Evolutionary conservation across 1,140 invertebrate species (phyloP).

Genomic region (Caenorhabditis elegans): DNA sequence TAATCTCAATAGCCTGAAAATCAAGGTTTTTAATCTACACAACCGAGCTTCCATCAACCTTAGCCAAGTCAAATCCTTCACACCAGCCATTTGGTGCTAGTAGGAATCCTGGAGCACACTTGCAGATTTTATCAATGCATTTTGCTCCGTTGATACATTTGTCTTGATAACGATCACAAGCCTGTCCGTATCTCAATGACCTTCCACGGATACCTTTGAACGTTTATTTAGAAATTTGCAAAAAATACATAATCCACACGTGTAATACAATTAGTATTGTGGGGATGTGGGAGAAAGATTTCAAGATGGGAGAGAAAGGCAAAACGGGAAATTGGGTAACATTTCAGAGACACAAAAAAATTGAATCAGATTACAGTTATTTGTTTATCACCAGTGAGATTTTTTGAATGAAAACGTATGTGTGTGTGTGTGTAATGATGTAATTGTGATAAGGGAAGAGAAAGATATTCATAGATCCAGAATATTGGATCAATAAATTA

Average conservation of each 20-base stretch:
- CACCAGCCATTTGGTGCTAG: conserved; percentile 41
- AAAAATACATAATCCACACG: conserved; percentile 17
- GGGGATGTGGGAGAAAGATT: not conserved
- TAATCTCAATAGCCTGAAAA: conserved; percentile 11
- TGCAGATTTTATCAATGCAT: conserved; percentile 50
- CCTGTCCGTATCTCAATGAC: conserved; percentile 43
- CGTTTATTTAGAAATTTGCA: not conserved
- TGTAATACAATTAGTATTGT: conserved; percentile 21
- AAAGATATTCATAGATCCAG: conserved; percentile 3
- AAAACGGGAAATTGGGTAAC: not conserved
- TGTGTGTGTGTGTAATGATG: not conserved
- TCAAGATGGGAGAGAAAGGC: not conserved
- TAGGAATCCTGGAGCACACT: conserved; percentile 43
- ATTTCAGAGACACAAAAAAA: not conserved
- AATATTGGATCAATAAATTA: not conserved
- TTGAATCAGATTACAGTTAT: conserved; percentile 19
- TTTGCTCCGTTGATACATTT: conserved; percentile 42
- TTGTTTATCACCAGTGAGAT: conserved; percentile 21
- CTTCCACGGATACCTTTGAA: conserved; percentile 26
- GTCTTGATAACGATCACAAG: conserved; percentile 31
- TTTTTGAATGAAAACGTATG: not conserved
- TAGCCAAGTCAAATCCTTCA: conserved; percentile 30
- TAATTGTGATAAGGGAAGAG: not conserved
- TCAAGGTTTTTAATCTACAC: not conserved
- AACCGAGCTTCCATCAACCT: not conserved